Evolutionary conservation across 92 coral and sea anemone genomes (phyloP).

Genomic region (Nematostella vectensis): DNA sequence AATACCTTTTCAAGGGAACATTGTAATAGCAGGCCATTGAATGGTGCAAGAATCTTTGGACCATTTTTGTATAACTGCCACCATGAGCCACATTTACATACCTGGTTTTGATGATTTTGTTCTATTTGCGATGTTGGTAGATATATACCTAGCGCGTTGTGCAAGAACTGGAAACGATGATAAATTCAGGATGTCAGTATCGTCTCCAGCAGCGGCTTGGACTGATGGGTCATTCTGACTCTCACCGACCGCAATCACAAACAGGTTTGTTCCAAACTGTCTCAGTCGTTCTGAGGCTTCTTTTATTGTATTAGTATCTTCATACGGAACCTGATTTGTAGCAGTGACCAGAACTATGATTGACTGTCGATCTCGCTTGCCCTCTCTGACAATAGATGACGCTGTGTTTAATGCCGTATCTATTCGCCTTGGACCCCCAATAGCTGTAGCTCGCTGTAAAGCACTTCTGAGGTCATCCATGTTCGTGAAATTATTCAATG

Average conservation of each 20-base stretch:
- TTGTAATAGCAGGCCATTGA: no score
- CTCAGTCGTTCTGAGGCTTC: slow-evolving; percentile 59
- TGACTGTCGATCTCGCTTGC: slow-evolving; percentile 23
- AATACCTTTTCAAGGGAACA: no score
- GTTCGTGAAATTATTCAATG: slow-evolving; percentile 20
- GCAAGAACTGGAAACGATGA: neutral
- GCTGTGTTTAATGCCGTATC: slow-evolving; percentile 40
- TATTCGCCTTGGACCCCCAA: slow-evolving; percentile 34
- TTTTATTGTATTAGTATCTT: slow-evolving; percentile 32
- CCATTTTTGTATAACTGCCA: no score
- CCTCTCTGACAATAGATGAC: slow-evolving; percentile 16
- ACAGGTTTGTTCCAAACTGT: slow-evolving; percentile 34
- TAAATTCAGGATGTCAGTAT: slow-evolving; percentile 22
- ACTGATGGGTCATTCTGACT: neutral
- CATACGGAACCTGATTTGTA: slow-evolving; percentile 37
- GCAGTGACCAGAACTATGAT: slow-evolving; percentile 48
- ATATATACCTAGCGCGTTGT: neutral
- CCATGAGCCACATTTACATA: no score
- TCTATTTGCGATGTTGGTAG: no score
- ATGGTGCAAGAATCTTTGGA: no score
- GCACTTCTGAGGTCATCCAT: slow-evolving; percentile 10
- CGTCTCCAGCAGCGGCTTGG: neutral
- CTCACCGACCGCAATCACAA: slow-evolving; percentile 21
- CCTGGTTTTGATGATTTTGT: no score
- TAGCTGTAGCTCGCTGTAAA: slow-evolving; percentile 19